Percentiles rank a stretch among this genome's conserved stretches.
Conservation (phyloP, 2,888 invertebrate genomes). For the Polymixis lichenea region DNA sequence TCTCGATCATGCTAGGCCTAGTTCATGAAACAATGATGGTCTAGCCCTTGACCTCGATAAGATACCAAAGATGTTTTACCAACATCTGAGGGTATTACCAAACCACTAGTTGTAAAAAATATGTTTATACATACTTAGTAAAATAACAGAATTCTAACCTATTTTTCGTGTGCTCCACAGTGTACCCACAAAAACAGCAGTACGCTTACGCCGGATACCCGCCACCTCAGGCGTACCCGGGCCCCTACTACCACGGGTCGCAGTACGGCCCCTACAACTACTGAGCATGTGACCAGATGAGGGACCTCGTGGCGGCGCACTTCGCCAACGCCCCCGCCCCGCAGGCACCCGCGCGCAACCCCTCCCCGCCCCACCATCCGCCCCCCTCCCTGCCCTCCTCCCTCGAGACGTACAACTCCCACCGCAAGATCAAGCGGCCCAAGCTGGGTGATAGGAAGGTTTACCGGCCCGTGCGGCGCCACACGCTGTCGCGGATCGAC, state of each 20-base stretch:
- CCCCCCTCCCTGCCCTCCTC: constrained; percentile 71
- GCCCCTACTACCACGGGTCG: constrained; percentile 97
- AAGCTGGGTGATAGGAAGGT: constrained; percentile 82
- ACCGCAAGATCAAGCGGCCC: constrained; percentile 80
- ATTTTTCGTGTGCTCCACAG: constrained; percentile 85
- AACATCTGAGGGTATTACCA: too few species aligned
- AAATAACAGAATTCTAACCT: neutral
- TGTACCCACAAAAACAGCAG: constrained; percentile 98
- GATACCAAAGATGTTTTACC: neutral
- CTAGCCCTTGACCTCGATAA: neutral
- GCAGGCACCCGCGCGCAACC: constrained; percentile 87
- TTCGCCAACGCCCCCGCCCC: constrained; percentile 87
- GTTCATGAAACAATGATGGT: neutral
- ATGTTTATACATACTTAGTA: neutral
- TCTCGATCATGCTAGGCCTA: neutral
- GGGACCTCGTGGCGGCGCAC: constrained; percentile 87
- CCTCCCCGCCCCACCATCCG: constrained; percentile 68
- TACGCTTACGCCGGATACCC: constrained; percentile 97
- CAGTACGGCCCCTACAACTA: constrained; percentile 98
- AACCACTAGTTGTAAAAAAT: neutral
- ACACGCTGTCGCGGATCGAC: constrained; percentile 87
- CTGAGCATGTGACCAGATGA: constrained; percentile 91
- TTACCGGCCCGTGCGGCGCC: constrained; percentile 82
- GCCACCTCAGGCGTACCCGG: constrained; percentile 95
- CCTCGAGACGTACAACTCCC: constrained; percentile 86